Conservation (phyloP, 1,140 invertebrate genomes). For the Caenorhabditis latens region DNA sequence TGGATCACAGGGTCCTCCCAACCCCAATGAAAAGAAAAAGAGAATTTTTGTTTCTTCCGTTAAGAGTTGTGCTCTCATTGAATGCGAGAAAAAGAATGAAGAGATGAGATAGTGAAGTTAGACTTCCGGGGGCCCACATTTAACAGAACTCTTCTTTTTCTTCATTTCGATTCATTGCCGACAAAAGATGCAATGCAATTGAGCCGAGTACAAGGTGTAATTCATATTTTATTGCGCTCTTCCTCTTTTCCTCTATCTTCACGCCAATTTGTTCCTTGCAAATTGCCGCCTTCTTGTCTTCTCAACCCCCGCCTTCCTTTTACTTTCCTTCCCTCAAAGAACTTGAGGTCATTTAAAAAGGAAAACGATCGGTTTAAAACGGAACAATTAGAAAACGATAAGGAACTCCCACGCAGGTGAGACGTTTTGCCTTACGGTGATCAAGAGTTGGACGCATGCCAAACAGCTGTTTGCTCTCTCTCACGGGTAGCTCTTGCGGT, state of each 20-base stretch:
- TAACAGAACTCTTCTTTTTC: neutral
- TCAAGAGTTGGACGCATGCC: conserved; percentile 47
- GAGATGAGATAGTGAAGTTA: neutral
- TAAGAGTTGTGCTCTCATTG: neutral
- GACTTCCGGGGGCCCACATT: neutral
- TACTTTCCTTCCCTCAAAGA: neutral
- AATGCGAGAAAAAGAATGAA: neutral
- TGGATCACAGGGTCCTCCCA: neutral
- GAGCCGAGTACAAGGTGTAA: conserved; percentile 42
- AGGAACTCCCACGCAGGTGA: conserved; percentile 43
- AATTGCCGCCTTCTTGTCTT: neutral
- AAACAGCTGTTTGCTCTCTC: conserved; percentile 49
- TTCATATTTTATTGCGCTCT: conserved; percentile 52
- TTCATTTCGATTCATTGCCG: conserved; percentile 5
- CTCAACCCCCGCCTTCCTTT: neutral
- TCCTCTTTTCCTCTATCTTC: neutral
- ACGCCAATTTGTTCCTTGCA: conserved; percentile 34
- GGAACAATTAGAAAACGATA: neutral
- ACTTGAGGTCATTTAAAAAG: neutral
- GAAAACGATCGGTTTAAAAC: neutral
- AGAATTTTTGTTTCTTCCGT: neutral
- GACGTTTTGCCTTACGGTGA: conserved; percentile 11
- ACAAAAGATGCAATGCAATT: conserved; percentile 44
- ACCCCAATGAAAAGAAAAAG: neutral
- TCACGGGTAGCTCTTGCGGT: neutral